Conservation (phyloP, 2,888 invertebrate species). For the Brachyptera risi region DNA sequence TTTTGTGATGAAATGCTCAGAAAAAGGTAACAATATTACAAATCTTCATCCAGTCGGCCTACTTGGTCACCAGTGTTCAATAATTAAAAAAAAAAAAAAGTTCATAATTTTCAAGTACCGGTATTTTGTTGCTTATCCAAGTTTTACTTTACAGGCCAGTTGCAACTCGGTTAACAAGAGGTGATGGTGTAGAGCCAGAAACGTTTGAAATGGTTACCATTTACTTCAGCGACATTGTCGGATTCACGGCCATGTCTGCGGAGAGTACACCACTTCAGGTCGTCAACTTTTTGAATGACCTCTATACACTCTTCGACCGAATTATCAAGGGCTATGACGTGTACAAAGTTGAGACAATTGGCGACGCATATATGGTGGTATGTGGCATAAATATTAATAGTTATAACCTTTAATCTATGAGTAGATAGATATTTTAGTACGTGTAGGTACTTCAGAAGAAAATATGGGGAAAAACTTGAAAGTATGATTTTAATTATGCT, state of each 20-base stretch:
- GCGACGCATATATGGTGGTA: slow-evolving; percentile 75
- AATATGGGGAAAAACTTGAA: too few species aligned
- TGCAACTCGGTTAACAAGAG: slow-evolving; percentile 79
- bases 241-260: slow-evolving; percentile 93
- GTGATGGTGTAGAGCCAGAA: slow-evolving; percentile 88
- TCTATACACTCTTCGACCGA: slow-evolving; percentile 94
- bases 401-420: too few species aligned
- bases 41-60: too few species aligned
- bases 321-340: slow-evolving; percentile 97
- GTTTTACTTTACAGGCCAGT: slow-evolving; percentile 76
- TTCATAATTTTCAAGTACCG: too few species aligned
- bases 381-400: slow-evolving; percentile 42
- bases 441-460: too few species aligned
- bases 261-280: slow-evolving; percentile 90
- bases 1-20: too few species aligned
- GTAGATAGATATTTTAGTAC: too few species aligned
- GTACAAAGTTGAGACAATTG: slow-evolving; percentile 96
- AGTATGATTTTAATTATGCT: too few species aligned
- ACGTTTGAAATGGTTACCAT: slow-evolving; percentile 91
- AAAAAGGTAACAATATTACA: too few species aligned
- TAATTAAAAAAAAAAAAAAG: too few species aligned
- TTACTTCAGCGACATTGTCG: slow-evolving; percentile 96
- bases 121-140: too few species aligned
- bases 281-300: slow-evolving; percentile 94
- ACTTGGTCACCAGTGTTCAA: too few species aligned